Base-by-base conservation (phyloP, 2,888 invertebrate genomes). In the Loripinus fragilis region DNA sequence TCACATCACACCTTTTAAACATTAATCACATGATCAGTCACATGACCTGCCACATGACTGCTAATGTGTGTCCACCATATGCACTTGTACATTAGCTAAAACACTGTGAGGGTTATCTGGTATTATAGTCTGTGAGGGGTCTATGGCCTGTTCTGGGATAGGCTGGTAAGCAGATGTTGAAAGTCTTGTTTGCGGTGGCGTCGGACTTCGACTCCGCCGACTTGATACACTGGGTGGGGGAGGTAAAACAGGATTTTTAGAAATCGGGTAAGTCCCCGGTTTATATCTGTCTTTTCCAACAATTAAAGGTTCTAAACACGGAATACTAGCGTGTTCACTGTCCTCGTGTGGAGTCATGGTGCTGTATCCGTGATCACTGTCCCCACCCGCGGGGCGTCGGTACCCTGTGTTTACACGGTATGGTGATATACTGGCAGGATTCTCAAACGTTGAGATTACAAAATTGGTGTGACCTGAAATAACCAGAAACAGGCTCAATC, bases 361-460 rank as follows among this genome's bases (percentile, higher is more conserved):
- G 77, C 97, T 97, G 94, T 98, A 98, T 1, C 98, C 98, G 91
- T 98, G 97, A 94, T 98, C 98, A n/a, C 97, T 97, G 64, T 96
- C 96, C 0, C 96, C 96, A 0, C 96, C 95, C 65, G 96, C 95
- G 5, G 94, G 94, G 41, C 97, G 95, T 52, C 96, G 94, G 92
- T 97, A 97, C 73, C 96, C 96, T 0, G 97, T 96, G 64, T 97
- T 96, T 80, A 97, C 96, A 81, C 97, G 96, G 92, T 98, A 98
- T 0, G 98, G 98, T 1, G 97, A 97, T 85, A 97, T 96, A 7
- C 96, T 96, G 25, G 96, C 96, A 67, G 96, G 95, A 83, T 94
- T 94, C 76, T 93, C 93, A 87, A 92, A 92, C 72, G 92, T 89
- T 15, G 92, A 92, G 74, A 93, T 81, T 48, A 93, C 91, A 85